These are phyloP conservation scores for Chymomyza procnemis DNA, from an alignment of 2,888 invertebrate genomes.

Conservation along the genomic window DNA sequence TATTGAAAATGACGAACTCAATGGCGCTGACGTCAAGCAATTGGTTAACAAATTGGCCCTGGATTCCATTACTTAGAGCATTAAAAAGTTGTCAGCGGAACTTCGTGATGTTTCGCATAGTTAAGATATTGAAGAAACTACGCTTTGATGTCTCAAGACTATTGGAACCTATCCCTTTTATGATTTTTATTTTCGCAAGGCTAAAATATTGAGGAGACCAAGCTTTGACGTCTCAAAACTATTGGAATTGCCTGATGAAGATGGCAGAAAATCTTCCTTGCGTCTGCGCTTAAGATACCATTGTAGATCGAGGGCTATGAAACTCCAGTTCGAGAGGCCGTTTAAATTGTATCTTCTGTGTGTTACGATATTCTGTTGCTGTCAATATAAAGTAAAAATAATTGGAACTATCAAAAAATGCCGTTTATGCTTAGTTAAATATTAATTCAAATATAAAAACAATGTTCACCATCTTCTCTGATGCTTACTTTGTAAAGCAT, in stretches of 20 bases:
- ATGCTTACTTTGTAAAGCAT: no score
- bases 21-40: constrained; percentile 93
- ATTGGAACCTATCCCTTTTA: constrained; percentile 98
- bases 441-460: no score
- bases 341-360: constrained; percentile 81
- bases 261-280: constrained; percentile 84
- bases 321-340: constrained; percentile 97
- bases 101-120: no score
- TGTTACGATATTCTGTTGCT: constrained; percentile 21
- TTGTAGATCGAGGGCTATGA: constrained; percentile 97
- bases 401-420: no score
- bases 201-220: constrained; percentile 99
- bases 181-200: constrained; percentile 98
- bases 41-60: constrained; percentile 98
- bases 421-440: no score
- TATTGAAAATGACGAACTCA: constrained; percentile 94
- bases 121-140: no score
- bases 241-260: constrained; percentile 96
- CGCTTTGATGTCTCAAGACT: no score
- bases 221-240: constrained; percentile 97
- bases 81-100: constrained; percentile 96
- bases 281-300: constrained; percentile 86
- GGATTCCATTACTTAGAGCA: constrained; percentile 99
- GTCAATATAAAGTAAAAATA: constrained; percentile 17
- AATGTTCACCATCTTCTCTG: no score